phyloP scores from a whole-genome alignment of 2,113 vertebrate species.

The Conger conger region DNA sequence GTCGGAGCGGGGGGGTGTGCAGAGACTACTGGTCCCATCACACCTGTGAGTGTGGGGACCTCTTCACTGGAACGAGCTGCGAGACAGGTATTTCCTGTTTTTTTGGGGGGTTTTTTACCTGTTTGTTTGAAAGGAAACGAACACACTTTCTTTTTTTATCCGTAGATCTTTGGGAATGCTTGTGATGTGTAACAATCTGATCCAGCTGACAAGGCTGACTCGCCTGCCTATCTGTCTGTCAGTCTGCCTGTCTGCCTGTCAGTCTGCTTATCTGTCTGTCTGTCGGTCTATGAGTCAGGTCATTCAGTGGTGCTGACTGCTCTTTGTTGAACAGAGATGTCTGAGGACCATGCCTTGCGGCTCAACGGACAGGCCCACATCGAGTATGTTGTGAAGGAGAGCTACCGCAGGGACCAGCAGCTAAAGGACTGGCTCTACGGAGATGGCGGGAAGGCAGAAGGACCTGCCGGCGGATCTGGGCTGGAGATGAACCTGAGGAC shows the following conservation, averaged over 20 bases:
- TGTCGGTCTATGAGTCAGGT: background rate
- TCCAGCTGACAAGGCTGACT: too few relatives aligned
- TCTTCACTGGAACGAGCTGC: slow-evolving; percentile 66
- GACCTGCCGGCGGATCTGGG: slow-evolving; percentile 17
- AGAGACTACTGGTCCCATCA: slow-evolving; percentile 67
- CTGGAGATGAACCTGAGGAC: slow-evolving; percentile 67
- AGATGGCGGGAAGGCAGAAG: slow-evolving; percentile 7
- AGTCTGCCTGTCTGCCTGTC: background rate
- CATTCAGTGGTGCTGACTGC: background rate
- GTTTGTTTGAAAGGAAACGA: too few relatives aligned
- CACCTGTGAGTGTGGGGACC: slow-evolving; percentile 62
- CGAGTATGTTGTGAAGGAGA: slow-evolving; percentile 69
- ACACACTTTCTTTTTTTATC: too few relatives aligned
- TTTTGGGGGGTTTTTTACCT: background rate
- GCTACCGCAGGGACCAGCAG: slow-evolving; percentile 60
- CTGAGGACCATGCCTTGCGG: slow-evolving; percentile 57
- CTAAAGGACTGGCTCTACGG: slow-evolving; percentile 43
- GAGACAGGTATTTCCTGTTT: slow-evolving; percentile 51
- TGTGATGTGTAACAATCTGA: background rate
- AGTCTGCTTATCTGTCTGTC: background rate
- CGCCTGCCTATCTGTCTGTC: too few relatives aligned
- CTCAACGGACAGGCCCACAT: slow-evolving; percentile 58
- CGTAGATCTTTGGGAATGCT: background rate
- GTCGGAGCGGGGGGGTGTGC: slow-evolving; percentile 65
- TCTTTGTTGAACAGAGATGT: slow-evolving; percentile 50